Evolutionary conservation across 2,113 vertebrate species (phyloP), one percentile per base, ranked within the genome.

Genomic region (Oryzias javanicus): DNA sequence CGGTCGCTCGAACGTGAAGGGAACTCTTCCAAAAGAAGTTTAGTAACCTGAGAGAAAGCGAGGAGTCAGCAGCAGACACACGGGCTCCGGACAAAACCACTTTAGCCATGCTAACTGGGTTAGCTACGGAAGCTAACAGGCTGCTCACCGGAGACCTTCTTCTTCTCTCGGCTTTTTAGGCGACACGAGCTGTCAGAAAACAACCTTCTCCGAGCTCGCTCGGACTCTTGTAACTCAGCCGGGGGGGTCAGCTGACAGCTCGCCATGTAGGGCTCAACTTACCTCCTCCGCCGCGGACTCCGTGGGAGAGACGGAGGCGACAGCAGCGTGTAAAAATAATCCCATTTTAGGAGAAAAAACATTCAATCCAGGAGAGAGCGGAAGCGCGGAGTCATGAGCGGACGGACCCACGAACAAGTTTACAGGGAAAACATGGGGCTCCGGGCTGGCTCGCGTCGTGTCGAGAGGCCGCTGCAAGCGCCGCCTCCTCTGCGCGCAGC

Each of bases 311-410:
- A 85, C 86, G 60, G 88, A 81, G 71, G 81, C 88, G 1, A 82
- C 81, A 19, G 78, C 81, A 19, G 78, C 64, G 69, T 90, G 87
- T 68, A 93, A 70, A 78, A 93, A 90, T 74, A 91, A 69, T 67
- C 88, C 89, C 91, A 93, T 93, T 66, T 84, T 83, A 2, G 83
- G 57, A 73, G 76, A 68, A 76, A 19, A 60, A 40, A 58, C 76
- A 78, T 59, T 86, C 85, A 86, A 86, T 83, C 74, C 83, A 83
- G 79, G 72, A 3, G 46, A 42, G 63, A 49, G 60, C 56, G 51
- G 62, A 62, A 52, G 18, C 61, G 44, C 49, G 52, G 60, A 78
- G 60, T 58, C 78, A 74, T 29, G n/a, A 12, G 48, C 56, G 64
- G n/a, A 50, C 14, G 55, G 58, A 64, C 49, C 4, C 54, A 48